Base-by-base conservation (phyloP, 2,113 vertebrate species). In the Ictidomys tridecemlineatus region DNA sequence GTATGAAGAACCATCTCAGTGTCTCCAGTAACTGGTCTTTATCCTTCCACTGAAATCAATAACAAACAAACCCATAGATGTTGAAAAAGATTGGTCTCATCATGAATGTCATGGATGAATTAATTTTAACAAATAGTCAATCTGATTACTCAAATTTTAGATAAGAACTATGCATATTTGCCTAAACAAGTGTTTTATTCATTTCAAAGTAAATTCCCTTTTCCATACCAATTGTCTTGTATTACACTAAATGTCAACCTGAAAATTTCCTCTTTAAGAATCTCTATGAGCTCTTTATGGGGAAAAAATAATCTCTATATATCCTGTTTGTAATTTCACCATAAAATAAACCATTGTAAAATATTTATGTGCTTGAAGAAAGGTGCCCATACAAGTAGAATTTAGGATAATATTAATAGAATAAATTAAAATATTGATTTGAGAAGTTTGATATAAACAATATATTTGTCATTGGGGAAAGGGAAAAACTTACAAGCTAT, bases 191-290 rank as follows among this genome's bases (percentile, higher is more conserved):
- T 32, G 58, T 28, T 85, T 70, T 72, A 24, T 86, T 74, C 37
- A 53, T 91, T 95, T 67, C 39, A 93, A 96, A 91, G 39, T 12
- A 63, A 83, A 39, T 18, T 61, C 86, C 32, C 61, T 79, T 95
- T 63, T 4, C 32, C 20, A 89, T 58, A 26, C 24, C 70, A 74
- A 70, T 53, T 70, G 5, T 85, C 51, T 32, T 67, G 18, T 61
- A 18, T n/a, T 80, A 34, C 53, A 51, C 51, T 26, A 83, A 34
- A 82, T 77, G 4, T 45, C 37, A 20, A 86, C 45, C 32, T 85
- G 18, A 61, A 87, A 61, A 39, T 78, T 85, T 34, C 17, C 51
- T 70, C 32, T 76, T 92, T 8, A 37, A 78, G 45, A 82, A 79
- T 88, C 11, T 73, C 70, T 83, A 11, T 67, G 10, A 58, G 22